These are phyloP conservation scores for Scaptomyza cyrtandrae DNA, from an alignment of 2,888 invertebrate species.

Conservation along the genomic window DNA sequence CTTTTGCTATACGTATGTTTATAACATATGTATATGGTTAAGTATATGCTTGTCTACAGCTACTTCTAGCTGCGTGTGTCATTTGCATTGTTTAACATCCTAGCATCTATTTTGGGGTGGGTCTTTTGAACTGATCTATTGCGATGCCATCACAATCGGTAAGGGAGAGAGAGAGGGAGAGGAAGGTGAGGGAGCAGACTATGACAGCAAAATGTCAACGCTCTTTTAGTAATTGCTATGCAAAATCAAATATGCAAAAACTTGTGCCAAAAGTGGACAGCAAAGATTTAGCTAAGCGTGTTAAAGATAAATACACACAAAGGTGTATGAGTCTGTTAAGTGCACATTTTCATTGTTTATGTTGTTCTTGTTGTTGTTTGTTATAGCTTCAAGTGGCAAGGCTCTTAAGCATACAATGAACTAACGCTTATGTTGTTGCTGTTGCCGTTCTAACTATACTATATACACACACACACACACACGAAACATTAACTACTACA, in stretches of 20 bases:
- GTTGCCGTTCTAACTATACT: conserved; percentile 20
- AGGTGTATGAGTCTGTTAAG: conserved; percentile 33
- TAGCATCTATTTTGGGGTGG: conserved; percentile 37
- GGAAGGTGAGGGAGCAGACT: neutral
- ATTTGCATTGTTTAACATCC: conserved; percentile 37
- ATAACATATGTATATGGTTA: conserved; percentile 18
- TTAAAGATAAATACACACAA: conserved; percentile 56
- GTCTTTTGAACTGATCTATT: conserved; percentile 24
- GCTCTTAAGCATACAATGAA: conserved; percentile 62
- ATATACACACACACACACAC: too few relatives aligned
- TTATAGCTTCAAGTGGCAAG: conserved; percentile 38
- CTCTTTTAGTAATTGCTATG: conserved; percentile 53
- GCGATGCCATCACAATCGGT: conserved; percentile 6
- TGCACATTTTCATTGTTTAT: conserved; percentile 38
- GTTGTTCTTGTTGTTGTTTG: conserved; percentile 23
- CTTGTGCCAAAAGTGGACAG: conserved; percentile 54
- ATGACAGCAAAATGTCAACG: conserved; percentile 55
- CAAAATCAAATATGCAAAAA: conserved; percentile 62
- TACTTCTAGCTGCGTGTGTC: conserved; percentile 27
- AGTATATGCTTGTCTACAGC: conserved; percentile 26
- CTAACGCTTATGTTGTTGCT: conserved; percentile 31
- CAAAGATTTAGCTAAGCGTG: conserved; percentile 47
- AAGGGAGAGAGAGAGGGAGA: neutral
- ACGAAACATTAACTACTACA: neutral
- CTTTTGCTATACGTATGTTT: conserved; percentile 29